Evolutionary conservation across 2,888 invertebrate species (phyloP).

Genomic region (Agrypnus murinus): DNA sequence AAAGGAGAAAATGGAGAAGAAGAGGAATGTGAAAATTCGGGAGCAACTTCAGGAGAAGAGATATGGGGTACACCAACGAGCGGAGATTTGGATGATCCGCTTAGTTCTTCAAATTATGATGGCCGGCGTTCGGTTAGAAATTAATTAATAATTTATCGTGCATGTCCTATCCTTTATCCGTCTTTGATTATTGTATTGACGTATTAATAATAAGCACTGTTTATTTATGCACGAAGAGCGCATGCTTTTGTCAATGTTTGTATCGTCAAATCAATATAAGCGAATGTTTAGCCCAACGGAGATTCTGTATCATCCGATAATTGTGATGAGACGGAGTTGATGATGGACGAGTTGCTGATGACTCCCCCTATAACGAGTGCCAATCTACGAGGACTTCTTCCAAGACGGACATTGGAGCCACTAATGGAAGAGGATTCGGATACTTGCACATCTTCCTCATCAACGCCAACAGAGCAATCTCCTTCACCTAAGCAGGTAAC

Average conservation of each 20-base stretch:
- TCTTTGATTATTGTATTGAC: conserved; percentile 37
- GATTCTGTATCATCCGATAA: conserved; percentile 76
- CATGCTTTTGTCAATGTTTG: conserved; percentile 29
- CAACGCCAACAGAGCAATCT: conserved; percentile 65
- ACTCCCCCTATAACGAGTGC: conserved; percentile 85
- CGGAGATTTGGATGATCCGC: conserved; percentile 83
- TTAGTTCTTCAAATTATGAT: conserved; percentile 78
- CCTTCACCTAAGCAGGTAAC: conserved; percentile 70
- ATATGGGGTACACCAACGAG: conserved; percentile 94
- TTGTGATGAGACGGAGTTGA: conserved; percentile 85
- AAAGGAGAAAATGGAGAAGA: conserved; percentile 75
- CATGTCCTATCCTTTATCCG: conserved; percentile 12
- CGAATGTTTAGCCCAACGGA: conserved; percentile 50
- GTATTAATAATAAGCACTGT: neutral
- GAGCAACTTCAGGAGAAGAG: conserved; percentile 89
- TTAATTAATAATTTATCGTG: conserved; percentile 67
- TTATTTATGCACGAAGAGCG: conserved; percentile 43
- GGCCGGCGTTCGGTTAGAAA: conserved; percentile 72
- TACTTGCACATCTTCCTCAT: conserved; percentile 75
- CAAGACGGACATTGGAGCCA: conserved; percentile 86
- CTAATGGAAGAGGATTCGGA: conserved; percentile 88
- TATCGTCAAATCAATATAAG: conserved; percentile 33
- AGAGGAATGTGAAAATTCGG: conserved; percentile 83
- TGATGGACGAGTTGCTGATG: conserved; percentile 88
- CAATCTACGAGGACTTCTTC: conserved; percentile 80